These are phyloP conservation scores for Spheniscus humboldti DNA, from an alignment of 2,797 vertebrate genomes.

Conservation along the genomic window DNA sequence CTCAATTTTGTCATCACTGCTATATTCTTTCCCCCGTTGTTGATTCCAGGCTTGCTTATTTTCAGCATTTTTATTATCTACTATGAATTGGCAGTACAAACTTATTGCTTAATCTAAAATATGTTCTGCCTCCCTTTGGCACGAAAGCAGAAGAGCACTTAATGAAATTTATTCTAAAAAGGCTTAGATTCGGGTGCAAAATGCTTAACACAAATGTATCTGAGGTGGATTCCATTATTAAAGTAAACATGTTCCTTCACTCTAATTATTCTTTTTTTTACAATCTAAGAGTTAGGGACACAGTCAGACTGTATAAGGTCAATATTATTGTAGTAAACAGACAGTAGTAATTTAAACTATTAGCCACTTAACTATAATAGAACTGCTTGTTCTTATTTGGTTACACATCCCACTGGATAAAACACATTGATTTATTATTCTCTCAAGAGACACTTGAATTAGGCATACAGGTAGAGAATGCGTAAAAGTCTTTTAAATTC, in stretches of 20 bases:
- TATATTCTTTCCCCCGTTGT: background rate
- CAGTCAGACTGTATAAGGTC: background rate
- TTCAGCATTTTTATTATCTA: background rate
- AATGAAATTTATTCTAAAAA: conserved; percentile 39
- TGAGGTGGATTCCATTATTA: background rate
- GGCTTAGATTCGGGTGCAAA: background rate
- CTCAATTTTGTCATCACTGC: background rate
- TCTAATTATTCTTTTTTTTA: background rate
- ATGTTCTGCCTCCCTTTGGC: background rate
- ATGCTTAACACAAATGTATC: background rate
- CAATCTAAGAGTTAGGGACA: background rate
- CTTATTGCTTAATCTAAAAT: background rate
- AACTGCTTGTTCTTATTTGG: background rate
- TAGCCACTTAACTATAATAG: background rate
- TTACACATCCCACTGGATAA: background rate
- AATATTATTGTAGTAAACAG: background rate
- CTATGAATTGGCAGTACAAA: background rate
- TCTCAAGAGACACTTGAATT: background rate
- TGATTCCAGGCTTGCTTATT: background rate
- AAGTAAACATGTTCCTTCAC: background rate
- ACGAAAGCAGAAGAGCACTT: background rate
- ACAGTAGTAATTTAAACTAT: background rate
- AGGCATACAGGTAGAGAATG: background rate
- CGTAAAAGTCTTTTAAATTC: background rate
- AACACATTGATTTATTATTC: background rate